A percentile compares a stretch with the other conserved stretches of the same genome.
Evolutionary conservation across 2,113 vertebrate species (phyloP).

Genomic region (Nipponia nippon): DNA sequence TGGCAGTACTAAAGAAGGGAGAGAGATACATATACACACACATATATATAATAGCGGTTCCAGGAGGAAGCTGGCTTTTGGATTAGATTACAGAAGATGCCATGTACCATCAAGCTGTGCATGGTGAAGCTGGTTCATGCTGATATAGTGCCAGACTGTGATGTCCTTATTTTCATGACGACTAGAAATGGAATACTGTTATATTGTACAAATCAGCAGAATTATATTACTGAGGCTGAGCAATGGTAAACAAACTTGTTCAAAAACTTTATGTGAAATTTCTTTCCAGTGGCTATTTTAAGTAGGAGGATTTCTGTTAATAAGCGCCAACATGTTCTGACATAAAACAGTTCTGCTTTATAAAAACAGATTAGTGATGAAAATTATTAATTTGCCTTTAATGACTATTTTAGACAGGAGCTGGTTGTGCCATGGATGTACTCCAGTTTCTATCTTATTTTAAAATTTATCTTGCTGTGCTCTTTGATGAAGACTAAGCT

Average conservation of each 20-base stretch:
- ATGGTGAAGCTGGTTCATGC: background rate
- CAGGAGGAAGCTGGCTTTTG: background rate
- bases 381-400: background rate
- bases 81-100: background rate
- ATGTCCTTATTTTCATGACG: background rate
- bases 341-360: background rate
- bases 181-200: background rate
- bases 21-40: fast-evolving
- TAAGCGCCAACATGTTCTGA: background rate
- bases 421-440: background rate
- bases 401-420: background rate
- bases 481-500: background rate
- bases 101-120: no score
- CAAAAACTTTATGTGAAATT: background rate
- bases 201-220: background rate
- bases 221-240: background rate
- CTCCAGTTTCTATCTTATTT: background rate
- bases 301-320: background rate
- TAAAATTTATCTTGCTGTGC: background rate
- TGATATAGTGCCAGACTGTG: background rate
- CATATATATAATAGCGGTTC: background rate
- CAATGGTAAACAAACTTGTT: background rate
- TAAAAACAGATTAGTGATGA: background rate
- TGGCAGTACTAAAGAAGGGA: background rate
- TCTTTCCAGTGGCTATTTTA: background rate